Evolutionary conservation across 1,140 invertebrate genomes (phyloP).

Genomic region (Maconellicoccus hirsutus): DNA sequence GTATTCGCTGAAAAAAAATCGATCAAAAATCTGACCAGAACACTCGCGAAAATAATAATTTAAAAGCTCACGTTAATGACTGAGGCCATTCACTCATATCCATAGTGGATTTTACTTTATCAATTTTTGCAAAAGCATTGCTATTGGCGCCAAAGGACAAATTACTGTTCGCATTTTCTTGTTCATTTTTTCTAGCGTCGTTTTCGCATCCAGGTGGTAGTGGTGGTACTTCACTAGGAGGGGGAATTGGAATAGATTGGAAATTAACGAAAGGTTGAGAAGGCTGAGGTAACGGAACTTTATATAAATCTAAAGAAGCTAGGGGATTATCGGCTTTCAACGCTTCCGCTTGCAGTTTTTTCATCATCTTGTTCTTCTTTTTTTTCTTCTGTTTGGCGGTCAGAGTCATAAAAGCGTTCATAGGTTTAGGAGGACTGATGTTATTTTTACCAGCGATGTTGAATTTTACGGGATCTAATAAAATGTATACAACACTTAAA

Average conservation of each 20-base stretch:
- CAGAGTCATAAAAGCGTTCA: neutral
- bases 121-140: neutral
- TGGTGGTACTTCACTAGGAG: neutral
- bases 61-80: neutral
- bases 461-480: neutral
- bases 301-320: neutral
- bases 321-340: neutral
- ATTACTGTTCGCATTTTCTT: neutral
- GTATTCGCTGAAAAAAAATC: conserved; percentile 47
- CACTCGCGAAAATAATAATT: no score
- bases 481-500: neutral
- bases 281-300: neutral
- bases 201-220: neutral
- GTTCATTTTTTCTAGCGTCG: neutral
- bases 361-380: neutral
- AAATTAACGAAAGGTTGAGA: neutral
- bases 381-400: neutral
- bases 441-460: neutral
- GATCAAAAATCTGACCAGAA: neutral
- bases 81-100: conserved; percentile 13
- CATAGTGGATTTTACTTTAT: neutral
- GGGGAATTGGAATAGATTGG: neutral
- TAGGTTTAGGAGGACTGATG: neutral
- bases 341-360: neutral
- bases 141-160: neutral